Percentiles rank a stretch among this genome's conserved stretches.
phyloP scores from a whole-genome alignment of 2,797 vertebrate genomes.

The Pseudomugil gertrudae region DNA sequence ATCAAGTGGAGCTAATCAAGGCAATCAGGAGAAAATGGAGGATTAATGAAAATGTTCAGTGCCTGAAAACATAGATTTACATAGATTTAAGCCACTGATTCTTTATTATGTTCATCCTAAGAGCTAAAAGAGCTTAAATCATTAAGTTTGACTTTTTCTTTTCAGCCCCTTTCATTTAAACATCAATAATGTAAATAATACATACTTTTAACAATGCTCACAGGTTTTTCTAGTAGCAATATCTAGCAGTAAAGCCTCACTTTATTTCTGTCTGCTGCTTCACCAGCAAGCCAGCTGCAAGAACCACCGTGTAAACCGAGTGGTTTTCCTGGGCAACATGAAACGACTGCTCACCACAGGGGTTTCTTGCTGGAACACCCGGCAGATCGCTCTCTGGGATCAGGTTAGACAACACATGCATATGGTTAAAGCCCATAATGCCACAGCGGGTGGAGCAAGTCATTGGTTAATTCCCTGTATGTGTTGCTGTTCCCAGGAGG shows the following conservation, averaged over 20 bases:
- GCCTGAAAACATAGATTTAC: neutral
- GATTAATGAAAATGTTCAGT: neutral
- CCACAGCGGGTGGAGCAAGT: slow-evolving; percentile 24
- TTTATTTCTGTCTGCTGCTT: slow-evolving; percentile 20
- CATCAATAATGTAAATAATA: neutral
- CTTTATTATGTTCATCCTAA: neutral
- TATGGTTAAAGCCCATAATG: slow-evolving; percentile 18
- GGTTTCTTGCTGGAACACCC: slow-evolving; percentile 97
- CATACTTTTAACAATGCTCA: neutral
- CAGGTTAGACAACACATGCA: slow-evolving; percentile 85
- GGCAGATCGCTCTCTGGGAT: slow-evolving; percentile 98
- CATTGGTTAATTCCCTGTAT: slow-evolving; percentile 31
- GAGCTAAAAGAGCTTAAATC: neutral
- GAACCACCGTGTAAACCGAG: slow-evolving; percentile 95
- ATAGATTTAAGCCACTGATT: neutral
- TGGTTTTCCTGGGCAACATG: slow-evolving; percentile 94
- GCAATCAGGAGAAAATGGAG: neutral
- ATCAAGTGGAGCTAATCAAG: slow-evolving; percentile 21
- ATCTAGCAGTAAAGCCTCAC: slow-evolving; percentile 1
- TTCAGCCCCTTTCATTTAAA: neutral
- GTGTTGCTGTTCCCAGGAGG: slow-evolving; percentile 84
- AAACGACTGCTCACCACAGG: slow-evolving; percentile 95
- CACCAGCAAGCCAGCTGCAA: slow-evolving; percentile 92
- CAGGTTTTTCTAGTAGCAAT: neutral
- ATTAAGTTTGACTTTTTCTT: neutral